Base-by-base conservation (phyloP, 2,888 invertebrate species). In the Monopis laevigella region DNA sequence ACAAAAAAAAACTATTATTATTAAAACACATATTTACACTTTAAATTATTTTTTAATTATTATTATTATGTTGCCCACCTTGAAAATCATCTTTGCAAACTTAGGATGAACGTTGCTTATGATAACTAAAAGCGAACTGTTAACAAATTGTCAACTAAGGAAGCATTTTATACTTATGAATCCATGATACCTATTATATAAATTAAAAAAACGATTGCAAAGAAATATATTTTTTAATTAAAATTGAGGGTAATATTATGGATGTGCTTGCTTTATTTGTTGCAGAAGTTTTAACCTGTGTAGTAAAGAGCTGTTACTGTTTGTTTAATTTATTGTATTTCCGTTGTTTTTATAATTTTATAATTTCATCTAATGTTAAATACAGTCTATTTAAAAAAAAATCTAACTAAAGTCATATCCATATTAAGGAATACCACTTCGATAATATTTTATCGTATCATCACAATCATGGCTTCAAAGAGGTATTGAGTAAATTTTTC, bases 151-250 rank as follows among this genome's bases (percentile, higher is more conserved):
- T 52, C 53, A 51, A 49, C 60, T 53, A 59, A 62, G 64, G 56
- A 59, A 61, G 65, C 69, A 51, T 74, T 80, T 72, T 78, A 78
- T 78, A 78, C 68, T 75, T 66, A 71, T 29, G 40, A n/a, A n/a
- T 26, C 32, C 14, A 14, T n/a, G 40, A 68, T 62, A 55, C 53
- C 56, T 61, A 65, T 75, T 77, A 72, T 63, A 74, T 74, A 74
- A 78, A 54, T 28, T 42, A 36, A 35, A 42, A 42, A 29, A 29
- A 12, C 36, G 19, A 28, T 39, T 39, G 2, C 14, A 39, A 28
- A 39, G n/a, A n/a, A 10, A n/a, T 17, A 26, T 18, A 27, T 28
- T 24, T 39, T 39, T 17, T 28, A 39, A 39, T 39, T 39, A 39
- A 39, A 10, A 32, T 13, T 16, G 14, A 17, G 14, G 10, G 14